Percentiles rank a stretch among this genome's conserved stretches.
phyloP scores from a whole-genome alignment of 2,888 invertebrate genomes.

The Cartodere bifasciata region DNA sequence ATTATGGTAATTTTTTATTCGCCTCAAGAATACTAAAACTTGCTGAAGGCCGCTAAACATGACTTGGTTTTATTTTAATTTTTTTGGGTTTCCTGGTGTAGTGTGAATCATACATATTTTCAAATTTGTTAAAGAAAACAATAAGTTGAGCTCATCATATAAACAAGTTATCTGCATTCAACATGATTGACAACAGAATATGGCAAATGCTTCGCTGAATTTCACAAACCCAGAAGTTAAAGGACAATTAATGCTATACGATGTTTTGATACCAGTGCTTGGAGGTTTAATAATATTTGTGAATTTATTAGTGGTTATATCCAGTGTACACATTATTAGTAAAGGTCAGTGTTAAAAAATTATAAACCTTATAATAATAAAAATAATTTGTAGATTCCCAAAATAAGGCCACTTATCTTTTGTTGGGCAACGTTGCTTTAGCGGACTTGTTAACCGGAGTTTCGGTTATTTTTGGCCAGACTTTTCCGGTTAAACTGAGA shows the following conservation, averaged over 20 bases:
- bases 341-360: constrained; percentile 37
- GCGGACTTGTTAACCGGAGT: constrained; percentile 51
- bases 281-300: constrained; percentile 43
- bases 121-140: no score
- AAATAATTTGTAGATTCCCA: constrained; percentile 40
- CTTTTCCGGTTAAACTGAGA: constrained; percentile 31
- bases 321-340: constrained; percentile 50
- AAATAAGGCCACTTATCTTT: constrained; percentile 49
- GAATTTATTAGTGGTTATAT: constrained; percentile 49
- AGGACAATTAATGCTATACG: constrained; percentile 39
- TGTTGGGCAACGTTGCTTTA: constrained; percentile 52
- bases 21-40: no score
- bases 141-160: no score
- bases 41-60: no score
- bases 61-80: no score
- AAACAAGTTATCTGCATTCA: no score
- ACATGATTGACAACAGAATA: neutral
- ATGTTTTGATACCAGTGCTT: constrained; percentile 42
- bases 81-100: no score
- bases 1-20: no score
- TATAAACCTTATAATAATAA: neutral
- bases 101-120: no score
- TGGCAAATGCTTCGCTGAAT: neutral
- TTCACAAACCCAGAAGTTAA: constrained; percentile 11
- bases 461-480: constrained; percentile 42